Evolutionary conservation across 2,113 vertebrate species (phyloP).

Genomic region (Sapajus apella): DNA sequence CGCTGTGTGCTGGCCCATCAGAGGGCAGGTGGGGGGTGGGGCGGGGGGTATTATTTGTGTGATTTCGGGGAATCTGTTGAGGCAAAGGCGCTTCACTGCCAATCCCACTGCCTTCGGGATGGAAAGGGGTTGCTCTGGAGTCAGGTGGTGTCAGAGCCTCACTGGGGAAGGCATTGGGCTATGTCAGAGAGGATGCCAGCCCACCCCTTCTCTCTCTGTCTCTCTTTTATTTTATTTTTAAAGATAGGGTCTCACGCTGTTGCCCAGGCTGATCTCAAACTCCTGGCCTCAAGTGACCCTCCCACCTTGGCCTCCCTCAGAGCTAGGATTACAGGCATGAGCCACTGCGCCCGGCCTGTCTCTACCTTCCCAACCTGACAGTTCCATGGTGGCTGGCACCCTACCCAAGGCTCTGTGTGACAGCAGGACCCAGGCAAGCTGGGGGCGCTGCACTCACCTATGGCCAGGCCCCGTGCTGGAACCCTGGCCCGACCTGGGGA

Average conservation of each 20-base stretch:
- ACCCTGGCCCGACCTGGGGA: not conserved
- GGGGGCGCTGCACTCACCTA: not conserved
- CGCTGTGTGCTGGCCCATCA: not conserved
- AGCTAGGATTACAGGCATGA: too few relatives aligned
- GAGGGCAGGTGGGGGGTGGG: not conserved
- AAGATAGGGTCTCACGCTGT: too few relatives aligned
- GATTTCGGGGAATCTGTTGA: constrained; percentile 88
- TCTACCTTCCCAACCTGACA: not conserved
- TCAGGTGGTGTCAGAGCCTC: not conserved
- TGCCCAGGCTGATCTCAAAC: too few relatives aligned
- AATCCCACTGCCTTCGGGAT: constrained; percentile 44
- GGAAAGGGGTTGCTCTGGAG: not conserved
- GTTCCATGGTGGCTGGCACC: rapidly evolving
- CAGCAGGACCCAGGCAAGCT: not conserved
- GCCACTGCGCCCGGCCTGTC: too few relatives aligned
- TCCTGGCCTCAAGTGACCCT: too few relatives aligned
- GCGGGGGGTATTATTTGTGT: not conserved
- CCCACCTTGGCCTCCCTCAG: too few relatives aligned
- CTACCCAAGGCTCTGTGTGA: not conserved
- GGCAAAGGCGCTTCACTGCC: constrained; percentile 82
- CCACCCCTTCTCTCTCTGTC: not conserved
- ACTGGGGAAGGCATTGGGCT: not conserved
- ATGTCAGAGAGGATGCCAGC: not conserved
- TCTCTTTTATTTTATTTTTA: too few relatives aligned
- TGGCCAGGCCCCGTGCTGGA: not conserved